phyloP scores from a whole-genome alignment of 2,797 vertebrate species.

The Sternotherus odoratus region DNA sequence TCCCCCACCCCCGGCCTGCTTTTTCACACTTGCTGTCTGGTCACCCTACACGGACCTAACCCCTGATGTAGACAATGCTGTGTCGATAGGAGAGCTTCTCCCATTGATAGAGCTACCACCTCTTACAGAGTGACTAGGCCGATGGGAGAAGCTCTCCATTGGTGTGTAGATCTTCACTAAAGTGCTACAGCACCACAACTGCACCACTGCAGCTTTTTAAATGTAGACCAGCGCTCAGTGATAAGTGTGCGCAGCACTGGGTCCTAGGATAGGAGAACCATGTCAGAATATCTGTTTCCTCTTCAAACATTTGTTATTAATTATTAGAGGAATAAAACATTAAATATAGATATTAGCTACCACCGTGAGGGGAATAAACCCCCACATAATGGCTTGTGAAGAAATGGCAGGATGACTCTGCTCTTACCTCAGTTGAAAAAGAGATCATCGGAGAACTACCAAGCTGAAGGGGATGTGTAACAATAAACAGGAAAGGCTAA shows the following conservation, averaged over 20 bases:
- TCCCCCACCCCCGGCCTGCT: too few relatives aligned
- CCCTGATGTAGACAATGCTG: background rate
- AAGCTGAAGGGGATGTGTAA: conserved; percentile 19
- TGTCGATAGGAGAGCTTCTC: too few relatives aligned
- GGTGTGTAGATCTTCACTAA: background rate
- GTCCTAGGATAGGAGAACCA: background rate
- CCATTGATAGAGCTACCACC: background rate
- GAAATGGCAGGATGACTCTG: conserved; percentile 15
- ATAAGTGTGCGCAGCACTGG: accelerated
- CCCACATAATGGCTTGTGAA: conserved; percentile 31
- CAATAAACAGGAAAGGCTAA: conserved; percentile 51
- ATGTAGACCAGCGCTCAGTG: background rate
- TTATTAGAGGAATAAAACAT: background rate
- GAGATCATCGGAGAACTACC: conserved; percentile 61
- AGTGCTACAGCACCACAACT: background rate
- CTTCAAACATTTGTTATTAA: background rate
- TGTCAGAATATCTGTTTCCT: background rate
- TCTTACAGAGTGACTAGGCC: background rate
- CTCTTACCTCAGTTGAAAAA: conserved; percentile 46
- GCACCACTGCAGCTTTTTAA: background rate
- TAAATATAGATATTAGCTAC: background rate
- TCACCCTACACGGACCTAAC: background rate
- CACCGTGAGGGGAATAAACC: conserved; percentile 17
- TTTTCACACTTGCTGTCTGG: too few relatives aligned
- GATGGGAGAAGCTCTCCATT: background rate